Evolutionary conservation across 2,113 vertebrate species (phyloP), one percentile per base, ranked within the genome.

Genomic region (Labrus mixtus): DNA sequence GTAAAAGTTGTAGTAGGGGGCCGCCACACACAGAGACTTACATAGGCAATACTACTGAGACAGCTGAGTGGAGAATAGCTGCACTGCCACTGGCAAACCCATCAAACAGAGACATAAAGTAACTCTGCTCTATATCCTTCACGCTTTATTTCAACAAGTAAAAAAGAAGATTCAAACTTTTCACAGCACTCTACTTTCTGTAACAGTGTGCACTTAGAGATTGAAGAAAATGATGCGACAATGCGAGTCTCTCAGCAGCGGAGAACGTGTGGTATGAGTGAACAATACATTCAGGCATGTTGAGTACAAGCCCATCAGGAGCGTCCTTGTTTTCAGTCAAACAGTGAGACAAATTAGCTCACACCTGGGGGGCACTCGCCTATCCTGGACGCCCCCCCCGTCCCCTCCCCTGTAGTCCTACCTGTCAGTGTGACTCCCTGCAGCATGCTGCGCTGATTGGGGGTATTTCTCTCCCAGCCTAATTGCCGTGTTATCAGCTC

Each of bases 401-500:
- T 6, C 63, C 69, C 54, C 58, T 19, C 74, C 69, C 62, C 46
- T 74, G 50, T 51, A 74, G 66, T 72, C 68, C 80, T 39, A 75
- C 79, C 77, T 87, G 73, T 75, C 77, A 83, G 67, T 53, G 13
- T 29, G 48, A 70, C 67, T 68, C 83, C 65, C 73, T 68, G 72
- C 43, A 36, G 58, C 77, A 39, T 22, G 74, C 73, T 89, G 78
- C 57, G 72, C 51, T 81, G 83, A 89, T 82, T 88, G 69, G 65
- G 64, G 80, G 74, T 81, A 82, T 78, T 72, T 81, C 80, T 88
- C 55, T 76, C 43, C 1, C 17, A 29, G 78, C 73, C 50, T 90
- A 90, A 89, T 90, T 88, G 79, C 81, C 73, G 66, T 72, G 83
- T 87, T 90, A 91, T 91, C 87, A 89, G 76, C 78, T 70, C 81